Base-by-base conservation (phyloP, 2,888 invertebrate genomes). In the Lacanobia wlatinum region DNA sequence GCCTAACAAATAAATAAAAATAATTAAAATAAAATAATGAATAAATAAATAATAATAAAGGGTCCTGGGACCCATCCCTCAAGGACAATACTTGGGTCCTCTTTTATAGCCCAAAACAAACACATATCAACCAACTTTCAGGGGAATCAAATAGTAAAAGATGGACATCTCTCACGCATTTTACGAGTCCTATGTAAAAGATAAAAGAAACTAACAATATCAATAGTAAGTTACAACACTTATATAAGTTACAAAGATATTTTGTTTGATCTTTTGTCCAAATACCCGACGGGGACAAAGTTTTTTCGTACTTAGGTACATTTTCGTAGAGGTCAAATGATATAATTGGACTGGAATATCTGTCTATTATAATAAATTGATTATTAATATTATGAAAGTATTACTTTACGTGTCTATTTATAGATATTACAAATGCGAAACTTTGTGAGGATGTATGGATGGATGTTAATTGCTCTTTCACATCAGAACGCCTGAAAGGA, bases 201-300 rank as follows among this genome's bases (percentile, higher is more conserved):
- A 78, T 78, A 78, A 78, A 78, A 78, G 62, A 48, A 66, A 63
- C 38, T 81, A 55, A 70, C 65, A 70, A 66, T 76, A 70, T 81
- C 82, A 66, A 82, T 70, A 64, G 40, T 56, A 65, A 78, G n/a
- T 78, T 78, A 70, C 65, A 70, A 60, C 71, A 71, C 59, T 63
- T 66, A 52, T 18, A 48, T 55, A 66, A 76, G 71, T 81, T 81
- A 1, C 18, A 46, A 66, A 81, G 50, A 66, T 64, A 81, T 81
- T 78, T 63, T 48, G 55, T 77, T 63, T 52, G 76, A 76, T 71
- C 78, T 67, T 70, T 82, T 48, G 40, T 76, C 50, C 55, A 10
- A 28, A 53, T 18, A 16, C 28, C 48, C 73, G 12, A 8, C 1
- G 52, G 50, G 14, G 46, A 56, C 52, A 14, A 76, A 76, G 58